These are phyloP conservation scores for Mylabris phalerata DNA, from an alignment of 1,140 invertebrate species.

Conservation along the genomic window DNA sequence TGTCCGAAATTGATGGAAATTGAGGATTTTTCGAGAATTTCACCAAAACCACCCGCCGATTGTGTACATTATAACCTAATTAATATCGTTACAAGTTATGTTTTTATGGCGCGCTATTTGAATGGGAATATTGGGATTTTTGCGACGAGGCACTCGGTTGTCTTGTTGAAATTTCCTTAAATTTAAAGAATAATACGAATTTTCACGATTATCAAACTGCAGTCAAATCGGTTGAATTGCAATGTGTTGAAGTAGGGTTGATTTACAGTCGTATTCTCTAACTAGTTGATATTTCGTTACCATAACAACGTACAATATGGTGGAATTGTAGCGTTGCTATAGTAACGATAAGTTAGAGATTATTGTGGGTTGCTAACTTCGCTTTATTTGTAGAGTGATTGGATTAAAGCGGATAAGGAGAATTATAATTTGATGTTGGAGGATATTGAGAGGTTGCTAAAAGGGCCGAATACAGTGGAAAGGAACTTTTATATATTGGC, in stretches of 20 bases:
- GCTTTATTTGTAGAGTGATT: constrained; percentile 40
- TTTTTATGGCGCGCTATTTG: constrained; percentile 57
- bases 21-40: constrained; percentile 29
- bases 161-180: constrained; percentile 53
- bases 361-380: constrained; percentile 9
- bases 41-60: constrained; percentile 47
- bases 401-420: constrained; percentile 40
- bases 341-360: too few relatives aligned
- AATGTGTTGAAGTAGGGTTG: constrained; percentile 47
- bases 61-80: constrained; percentile 60
- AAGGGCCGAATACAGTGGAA: constrained; percentile 43
- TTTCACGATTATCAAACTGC: constrained; percentile 55
- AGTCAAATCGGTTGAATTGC: constrained; percentile 53
- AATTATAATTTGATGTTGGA: constrained; percentile 38
- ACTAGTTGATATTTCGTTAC: too few relatives aligned
- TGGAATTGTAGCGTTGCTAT: too few relatives aligned
- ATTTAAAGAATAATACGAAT: constrained; percentile 52
- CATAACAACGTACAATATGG: too few relatives aligned
- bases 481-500: constrained; percentile 44
- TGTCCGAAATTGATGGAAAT: constrained; percentile 42
- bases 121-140: constrained; percentile 62
- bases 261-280: too few relatives aligned
- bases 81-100: constrained; percentile 63
- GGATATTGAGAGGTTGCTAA: constrained; percentile 44
- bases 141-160: constrained; percentile 50